Percentiles rank a stretch among this genome's conserved stretches.
These are phyloP conservation scores for Rhinoderma darwinii DNA, from an alignment of 2,113 vertebrate species.

Conservation along the genomic window DNA sequence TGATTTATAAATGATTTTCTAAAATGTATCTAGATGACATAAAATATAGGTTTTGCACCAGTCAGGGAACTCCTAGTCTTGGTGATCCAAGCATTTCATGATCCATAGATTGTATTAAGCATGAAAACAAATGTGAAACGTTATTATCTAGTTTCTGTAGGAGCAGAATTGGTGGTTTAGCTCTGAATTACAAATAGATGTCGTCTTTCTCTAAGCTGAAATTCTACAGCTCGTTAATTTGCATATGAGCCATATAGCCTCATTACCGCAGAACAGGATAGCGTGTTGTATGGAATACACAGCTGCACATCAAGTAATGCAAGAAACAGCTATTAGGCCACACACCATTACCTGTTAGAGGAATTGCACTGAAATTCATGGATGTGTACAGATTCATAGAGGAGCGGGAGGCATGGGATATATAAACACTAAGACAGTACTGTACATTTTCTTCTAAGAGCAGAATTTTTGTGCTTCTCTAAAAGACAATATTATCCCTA, in stretches of 20 bases:
- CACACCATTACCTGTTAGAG: slow-evolving; percentile 68
- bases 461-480: background rate
- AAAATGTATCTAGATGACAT: background rate
- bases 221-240: slow-evolving; percentile 77
- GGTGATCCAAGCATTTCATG: slow-evolving; percentile 21
- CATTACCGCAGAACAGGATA: slow-evolving; percentile 70
- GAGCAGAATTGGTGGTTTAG: slow-evolving; percentile 49
- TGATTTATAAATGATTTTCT: background rate
- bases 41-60: slow-evolving; percentile 7
- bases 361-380: slow-evolving; percentile 24
- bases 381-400: slow-evolving; percentile 18
- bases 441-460: background rate
- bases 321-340: slow-evolving; percentile 57
- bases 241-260: slow-evolving; percentile 70
- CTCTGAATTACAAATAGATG: slow-evolving; percentile 54
- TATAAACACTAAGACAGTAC: background rate
- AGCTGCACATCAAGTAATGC: slow-evolving; percentile 30
- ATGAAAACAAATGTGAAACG: slow-evolving; percentile 39
- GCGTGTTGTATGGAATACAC: slow-evolving; percentile 63
- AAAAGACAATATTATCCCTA: background rate
- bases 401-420: background rate
- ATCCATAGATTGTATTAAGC: slow-evolving; percentile 26
- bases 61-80: background rate
- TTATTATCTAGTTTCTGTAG: slow-evolving; percentile 17
- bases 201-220: slow-evolving; percentile 64